Evolutionary conservation across 2,888 invertebrate genomes (phyloP), one percentile per base, ranked within the genome.

Genomic region (Dicyrtomina minuta): DNA sequence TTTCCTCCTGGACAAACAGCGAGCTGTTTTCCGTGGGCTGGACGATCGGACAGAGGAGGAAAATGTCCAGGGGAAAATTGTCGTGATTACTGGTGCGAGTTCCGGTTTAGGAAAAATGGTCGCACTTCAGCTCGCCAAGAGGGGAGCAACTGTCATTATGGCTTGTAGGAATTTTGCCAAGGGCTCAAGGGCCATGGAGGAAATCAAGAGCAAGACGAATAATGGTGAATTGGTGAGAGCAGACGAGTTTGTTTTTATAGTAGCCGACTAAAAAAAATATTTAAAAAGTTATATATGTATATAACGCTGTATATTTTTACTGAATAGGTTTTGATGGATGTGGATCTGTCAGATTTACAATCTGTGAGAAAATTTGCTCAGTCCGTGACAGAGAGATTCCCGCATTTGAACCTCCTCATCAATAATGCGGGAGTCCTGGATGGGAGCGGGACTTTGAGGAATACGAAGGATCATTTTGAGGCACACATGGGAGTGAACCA

Each of bases 401-500:
- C 71, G 5, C 71, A 76, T 1, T 58, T 82, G n/a, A 80, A 83
- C 74, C 79, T 82, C 22, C 76, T 83, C 1, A 77, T 82, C 10
- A 81, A 81, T 74, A 83, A 83, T 78, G 83, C 82, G 15, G 83
- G 83, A 1, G 76, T 82, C 8, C 58, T 72, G 77, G 73, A 73
- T 24, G 75, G 66, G 8, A 71, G 64, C 0, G 58, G 60, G 4
- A 58, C 20, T 13, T 15, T 72, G 13, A 41, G 59, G 17, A 75
- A 77, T 73, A 78, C 78, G 69, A 79, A 74, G 76, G 76, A 82
- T 65, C 81, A 81, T 3, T 79, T 81, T 70, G 83, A 83, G 76
- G 74, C 79, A 33, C 82, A 83, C 70, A 82, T 82, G 75, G 82
- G 81, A 33, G 79, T 81, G 6, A 83, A 83, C 72, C 80, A 83